Conservation (phyloP, 1,140 invertebrate genomes). For the Spodoptera litura region DNA sequence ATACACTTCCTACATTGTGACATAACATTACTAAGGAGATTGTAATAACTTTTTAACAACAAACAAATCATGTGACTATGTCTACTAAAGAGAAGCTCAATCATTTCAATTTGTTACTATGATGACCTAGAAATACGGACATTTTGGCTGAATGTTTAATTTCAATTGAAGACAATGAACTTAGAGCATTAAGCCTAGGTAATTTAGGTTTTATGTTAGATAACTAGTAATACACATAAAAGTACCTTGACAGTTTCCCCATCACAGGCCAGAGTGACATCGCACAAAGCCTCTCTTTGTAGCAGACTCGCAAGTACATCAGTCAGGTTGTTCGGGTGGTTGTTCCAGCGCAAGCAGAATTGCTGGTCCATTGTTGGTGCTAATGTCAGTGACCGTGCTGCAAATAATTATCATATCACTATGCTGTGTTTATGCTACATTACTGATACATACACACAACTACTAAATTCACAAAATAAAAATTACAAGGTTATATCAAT, state of each 20-base stretch:
- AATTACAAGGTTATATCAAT: conserved; percentile 51
- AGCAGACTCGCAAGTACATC: conserved; percentile 94
- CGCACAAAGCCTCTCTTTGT: conserved; percentile 94
- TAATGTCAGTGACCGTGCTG: conserved; percentile 86
- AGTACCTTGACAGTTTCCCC: conserved; percentile 94
- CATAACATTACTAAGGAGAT: conserved; percentile 48
- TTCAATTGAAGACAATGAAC: no score
- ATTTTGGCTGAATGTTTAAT: no score
- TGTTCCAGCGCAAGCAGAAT: conserved; percentile 98
- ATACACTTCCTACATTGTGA: conserved; percentile 53
- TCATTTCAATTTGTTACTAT: neutral
- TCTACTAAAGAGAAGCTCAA: neutral
- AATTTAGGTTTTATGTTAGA: neutral
- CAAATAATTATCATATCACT: conserved; percentile 64
- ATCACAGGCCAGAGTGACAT: conserved; percentile 97
- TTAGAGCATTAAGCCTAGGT: neutral
- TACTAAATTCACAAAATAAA: conserved; percentile 41
- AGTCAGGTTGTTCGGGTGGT: conserved; percentile 95
- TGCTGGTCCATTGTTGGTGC: conserved; percentile 94
- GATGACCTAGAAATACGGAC: neutral
- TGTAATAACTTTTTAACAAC: conserved; percentile 38
- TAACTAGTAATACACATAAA: neutral
- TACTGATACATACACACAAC: conserved; percentile 32
- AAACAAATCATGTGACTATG: conserved; percentile 28
- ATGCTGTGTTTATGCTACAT: conserved; percentile 25